Percentiles rank a stretch among this genome's conserved stretches.
Conservation (phyloP, 2,797 vertebrate species). For the Sphaeramia orbicularis region DNA sequence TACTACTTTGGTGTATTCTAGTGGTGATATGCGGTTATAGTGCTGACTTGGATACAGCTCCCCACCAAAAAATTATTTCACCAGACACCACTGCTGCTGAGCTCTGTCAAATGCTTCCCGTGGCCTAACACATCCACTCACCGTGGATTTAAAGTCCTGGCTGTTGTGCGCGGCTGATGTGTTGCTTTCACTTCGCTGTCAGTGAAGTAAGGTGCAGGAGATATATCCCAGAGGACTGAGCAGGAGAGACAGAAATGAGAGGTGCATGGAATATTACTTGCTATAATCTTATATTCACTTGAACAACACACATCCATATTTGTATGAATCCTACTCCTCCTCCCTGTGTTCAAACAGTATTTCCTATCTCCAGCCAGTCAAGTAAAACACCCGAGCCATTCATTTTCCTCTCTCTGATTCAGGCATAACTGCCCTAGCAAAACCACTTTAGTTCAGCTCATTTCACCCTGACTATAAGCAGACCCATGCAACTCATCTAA, state of each 20-base stretch:
- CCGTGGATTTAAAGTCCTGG: not conserved
- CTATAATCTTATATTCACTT: constrained; percentile 40
- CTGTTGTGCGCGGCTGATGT: not conserved
- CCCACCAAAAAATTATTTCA: no score
- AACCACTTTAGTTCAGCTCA: constrained; percentile 69
- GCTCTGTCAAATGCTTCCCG: constrained; percentile 2
- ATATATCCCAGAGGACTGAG: constrained; percentile 1
- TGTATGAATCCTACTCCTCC: constrained; percentile 20
- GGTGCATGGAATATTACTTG: constrained; percentile 18
- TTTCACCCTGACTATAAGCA: constrained; percentile 66
- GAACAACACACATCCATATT: constrained; percentile 4
- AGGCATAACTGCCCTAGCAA: constrained; percentile 52
- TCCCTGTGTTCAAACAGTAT: constrained; percentile 41
- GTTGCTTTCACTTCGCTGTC: not conserved
- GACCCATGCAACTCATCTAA: constrained; percentile 58
- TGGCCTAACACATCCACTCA: constrained; percentile 4
- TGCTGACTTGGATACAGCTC: no score
- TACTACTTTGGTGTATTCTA: no score
- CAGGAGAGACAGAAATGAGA: constrained; percentile 1
- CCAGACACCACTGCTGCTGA: not conserved
- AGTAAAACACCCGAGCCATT: constrained; percentile 54
- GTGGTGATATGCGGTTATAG: not conserved
- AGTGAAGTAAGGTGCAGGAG: not conserved
- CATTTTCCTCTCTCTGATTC: constrained; percentile 52
- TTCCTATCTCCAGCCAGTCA: constrained; percentile 43